Conservation (phyloP, 2,113 vertebrate species). For the Gasterosteus aculeatus region DNA sequence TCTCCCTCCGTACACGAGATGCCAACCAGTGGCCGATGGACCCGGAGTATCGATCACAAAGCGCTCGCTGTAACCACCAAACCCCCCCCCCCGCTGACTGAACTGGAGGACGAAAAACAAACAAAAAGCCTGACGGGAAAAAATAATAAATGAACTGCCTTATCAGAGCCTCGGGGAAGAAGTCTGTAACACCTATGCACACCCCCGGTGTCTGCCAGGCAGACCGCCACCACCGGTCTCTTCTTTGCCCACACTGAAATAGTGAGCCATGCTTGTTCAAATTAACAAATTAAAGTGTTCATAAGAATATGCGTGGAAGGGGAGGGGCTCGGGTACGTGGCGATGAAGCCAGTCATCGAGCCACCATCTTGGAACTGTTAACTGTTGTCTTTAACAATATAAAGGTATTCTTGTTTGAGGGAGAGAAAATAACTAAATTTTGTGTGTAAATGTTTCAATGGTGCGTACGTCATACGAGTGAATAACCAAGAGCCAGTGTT, state of each 20-base stretch:
- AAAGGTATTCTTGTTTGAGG: conserved; percentile 66
- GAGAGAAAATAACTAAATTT: conserved; percentile 64
- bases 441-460: conserved; percentile 80
- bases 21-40: conserved; percentile 3
- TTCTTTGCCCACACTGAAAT: conserved; percentile 42
- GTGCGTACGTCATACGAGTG: conserved; percentile 78
- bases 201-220: conserved; percentile 63
- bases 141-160: conserved; percentile 43
- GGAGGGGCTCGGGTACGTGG: conserved; percentile 35
- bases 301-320: conserved; percentile 71
- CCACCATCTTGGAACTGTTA: conserved; percentile 90
- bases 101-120: conserved; percentile 6
- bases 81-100: conserved; percentile 23
- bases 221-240: conserved; percentile 35
- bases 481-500: conserved; percentile 78
- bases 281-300: conserved; percentile 22
- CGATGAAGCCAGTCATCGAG: conserved; percentile 41
- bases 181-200: conserved; percentile 76
- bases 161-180: conserved; percentile 51
- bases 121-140: neutral
- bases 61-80: conserved; percentile 14
- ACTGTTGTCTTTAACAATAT: conserved; percentile 72
- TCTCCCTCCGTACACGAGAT: neutral
- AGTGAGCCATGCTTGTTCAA: conserved; percentile 90
- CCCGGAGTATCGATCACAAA: conserved; percentile 24